phyloP scores from a whole-genome alignment of 2,888 invertebrate genomes.

The Laothoe populi region DNA sequence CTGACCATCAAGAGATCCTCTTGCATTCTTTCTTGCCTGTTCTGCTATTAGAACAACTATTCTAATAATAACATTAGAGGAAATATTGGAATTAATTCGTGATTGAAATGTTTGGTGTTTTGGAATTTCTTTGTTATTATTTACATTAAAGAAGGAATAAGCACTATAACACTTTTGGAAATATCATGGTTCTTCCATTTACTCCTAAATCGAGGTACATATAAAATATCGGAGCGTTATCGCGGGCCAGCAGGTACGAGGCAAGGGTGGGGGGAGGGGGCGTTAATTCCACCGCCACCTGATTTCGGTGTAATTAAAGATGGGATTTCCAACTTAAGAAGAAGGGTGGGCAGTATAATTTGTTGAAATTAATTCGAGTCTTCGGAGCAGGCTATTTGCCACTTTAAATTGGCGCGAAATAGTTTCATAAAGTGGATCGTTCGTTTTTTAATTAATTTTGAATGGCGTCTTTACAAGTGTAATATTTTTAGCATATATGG shows the following conservation, averaged over 20 bases:
- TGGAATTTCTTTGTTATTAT: too few species aligned
- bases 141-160: neutral
- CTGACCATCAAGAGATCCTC: too few species aligned
- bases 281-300: conserved; percentile 57
- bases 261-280: conserved; percentile 35
- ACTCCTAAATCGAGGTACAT: conserved; percentile 34
- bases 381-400: neutral
- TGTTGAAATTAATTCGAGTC: conserved; percentile 42
- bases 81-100: too few species aligned
- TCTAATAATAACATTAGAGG: too few species aligned
- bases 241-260: conserved; percentile 47
- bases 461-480: conserved; percentile 4
- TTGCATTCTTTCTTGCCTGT: too few species aligned
- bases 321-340: conserved; percentile 47
- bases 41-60: too few species aligned
- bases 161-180: neutral
- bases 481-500: neutral
- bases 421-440: conserved; percentile 11
- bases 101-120: too few species aligned
- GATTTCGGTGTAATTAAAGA: conserved; percentile 65
- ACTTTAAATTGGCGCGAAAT: conserved; percentile 17
- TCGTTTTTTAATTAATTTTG: conserved; percentile 22
- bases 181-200: conserved; percentile 33
- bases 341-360: conserved; percentile 39
- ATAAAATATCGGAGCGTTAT: conserved; percentile 57